Evolutionary conservation across 1,140 invertebrate genomes (phyloP), one percentile per base, ranked within the genome.

Genomic region (Drosophila miranda): DNA sequence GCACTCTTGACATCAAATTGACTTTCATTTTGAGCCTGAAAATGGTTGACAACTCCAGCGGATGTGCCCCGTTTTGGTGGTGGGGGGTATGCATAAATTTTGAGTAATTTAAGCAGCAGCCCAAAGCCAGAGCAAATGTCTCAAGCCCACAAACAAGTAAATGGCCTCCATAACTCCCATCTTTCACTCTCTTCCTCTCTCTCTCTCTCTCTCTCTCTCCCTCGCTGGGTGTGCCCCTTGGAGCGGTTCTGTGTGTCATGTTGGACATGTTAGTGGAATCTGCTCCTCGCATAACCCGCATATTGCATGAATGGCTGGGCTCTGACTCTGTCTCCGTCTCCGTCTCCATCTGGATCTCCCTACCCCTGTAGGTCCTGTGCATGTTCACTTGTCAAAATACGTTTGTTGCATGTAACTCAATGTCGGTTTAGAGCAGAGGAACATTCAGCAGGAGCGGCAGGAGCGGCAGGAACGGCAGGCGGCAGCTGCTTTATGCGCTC

Each of bases 321-420:
- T 38, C 44, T 43, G 64, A 38, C 60, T 72, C 23, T 9, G 48
- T 58, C 55, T 62, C 66, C 44, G 43, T 56, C 28, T n/a, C 41
- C 14, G 21, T 43, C 23, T 19, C 49, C n/a, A 6, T 0, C 23
- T 26, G 4, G 0, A 4, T 42, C 49, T 68, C n/a, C 28, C 58
- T 67, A 16, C 16, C 14, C 42, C 58, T 73, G 60, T 50, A 74
- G 62, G 50, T 58, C 56, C 56, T 63, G 81, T 74, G 78, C 77
- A 86, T 84, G 81, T 84, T 80, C 77, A 77, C 77, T 86, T 84
- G 81, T 84, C 81, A 84, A 84, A 84, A 84, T 86, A 77, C 81
- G 77, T 84, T 84, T 84, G 81, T 81, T 80, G 81, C 77, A 77
- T 84, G 81, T 84, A 77, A 81, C 81, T 84, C 81, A 86, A 74